phyloP scores from a whole-genome alignment of 2,888 invertebrate genomes.

The Drosophila aldrichi region DNA sequence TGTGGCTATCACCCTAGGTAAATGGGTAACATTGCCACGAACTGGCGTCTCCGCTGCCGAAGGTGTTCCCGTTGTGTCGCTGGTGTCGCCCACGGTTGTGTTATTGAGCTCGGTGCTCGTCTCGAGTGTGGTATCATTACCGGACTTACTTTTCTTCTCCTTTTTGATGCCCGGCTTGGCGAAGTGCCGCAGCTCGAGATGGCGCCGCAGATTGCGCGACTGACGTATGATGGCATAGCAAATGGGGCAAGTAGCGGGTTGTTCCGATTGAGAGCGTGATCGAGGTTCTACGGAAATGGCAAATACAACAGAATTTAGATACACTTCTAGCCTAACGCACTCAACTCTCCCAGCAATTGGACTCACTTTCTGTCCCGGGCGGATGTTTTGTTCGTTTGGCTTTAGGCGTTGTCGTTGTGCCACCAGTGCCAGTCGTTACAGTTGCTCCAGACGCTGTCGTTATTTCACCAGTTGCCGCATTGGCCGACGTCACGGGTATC shows the following conservation, averaged over 20 bases:
- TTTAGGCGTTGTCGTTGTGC: slow-evolving; percentile 64
- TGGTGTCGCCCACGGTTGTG: slow-evolving; percentile 62
- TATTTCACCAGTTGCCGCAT: slow-evolving; percentile 71
- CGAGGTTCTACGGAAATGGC: slow-evolving; percentile 84
- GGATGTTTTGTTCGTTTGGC: slow-evolving; percentile 75
- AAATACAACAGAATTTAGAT: not conserved
- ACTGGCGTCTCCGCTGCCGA: slow-evolving; percentile 39
- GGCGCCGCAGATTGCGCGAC: slow-evolving; percentile 87
- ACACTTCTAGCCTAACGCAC: not conserved
- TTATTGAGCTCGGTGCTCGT: slow-evolving; percentile 60
- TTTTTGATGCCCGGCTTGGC: slow-evolving; percentile 85
- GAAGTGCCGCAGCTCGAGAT: slow-evolving; percentile 86
- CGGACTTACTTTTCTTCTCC: slow-evolving; percentile 85
- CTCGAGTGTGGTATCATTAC: slow-evolving; percentile 71
- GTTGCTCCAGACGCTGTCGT: slow-evolving; percentile 65
- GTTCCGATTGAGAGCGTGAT: slow-evolving; percentile 87
- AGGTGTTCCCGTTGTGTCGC: slow-evolving; percentile 40
- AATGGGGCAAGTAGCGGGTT: slow-evolving; percentile 88
- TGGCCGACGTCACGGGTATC: slow-evolving; percentile 76
- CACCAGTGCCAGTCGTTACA: slow-evolving; percentile 56
- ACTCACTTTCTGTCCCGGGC: slow-evolving; percentile 73
- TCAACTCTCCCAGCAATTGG: not conserved
- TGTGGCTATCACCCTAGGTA: slow-evolving; percentile 56
- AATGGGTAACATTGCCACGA: slow-evolving; percentile 42
- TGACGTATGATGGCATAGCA: slow-evolving; percentile 88